A percentile compares a stretch with the other conserved stretches of the same genome.
Evolutionary conservation across 2,888 invertebrate genomes (phyloP).

Genomic region (Spisula solida): DNA sequence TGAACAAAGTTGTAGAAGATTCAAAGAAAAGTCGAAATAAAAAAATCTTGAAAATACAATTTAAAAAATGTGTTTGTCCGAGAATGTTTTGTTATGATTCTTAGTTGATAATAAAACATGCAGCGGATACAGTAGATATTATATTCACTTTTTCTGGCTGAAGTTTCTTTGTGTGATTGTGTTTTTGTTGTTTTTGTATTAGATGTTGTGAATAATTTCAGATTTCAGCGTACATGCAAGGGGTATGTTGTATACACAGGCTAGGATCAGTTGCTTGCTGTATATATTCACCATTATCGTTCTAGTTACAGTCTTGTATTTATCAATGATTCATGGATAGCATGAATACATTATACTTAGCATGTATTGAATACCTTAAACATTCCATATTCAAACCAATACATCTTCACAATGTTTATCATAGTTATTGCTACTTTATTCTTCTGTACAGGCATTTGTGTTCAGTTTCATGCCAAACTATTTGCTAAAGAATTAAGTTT

Average conservation of each 20-base stretch:
- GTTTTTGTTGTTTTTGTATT: slow-evolving; percentile 12
- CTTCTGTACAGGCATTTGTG: too few species aligned
- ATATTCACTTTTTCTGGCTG: not conserved
- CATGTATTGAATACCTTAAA: not conserved
- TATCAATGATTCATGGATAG: not conserved
- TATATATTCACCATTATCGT: not conserved
- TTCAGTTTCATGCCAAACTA: too few species aligned
- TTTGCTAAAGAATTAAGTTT: too few species aligned
- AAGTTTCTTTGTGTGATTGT: not conserved
- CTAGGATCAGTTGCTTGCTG: slow-evolving; percentile 4
- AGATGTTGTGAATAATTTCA: slow-evolving; percentile 60
- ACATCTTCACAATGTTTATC: not conserved
- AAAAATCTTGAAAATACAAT: too few species aligned
- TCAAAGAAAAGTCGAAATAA: too few species aligned
- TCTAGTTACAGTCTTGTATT: not conserved
- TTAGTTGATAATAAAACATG: too few species aligned
- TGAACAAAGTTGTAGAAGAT: too few species aligned
- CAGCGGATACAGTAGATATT: too few species aligned
- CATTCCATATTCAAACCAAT: not conserved
- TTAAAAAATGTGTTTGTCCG: too few species aligned
- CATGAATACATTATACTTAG: too few species aligned
- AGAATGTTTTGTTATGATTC: too few species aligned
- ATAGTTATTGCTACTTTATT: too few species aligned
- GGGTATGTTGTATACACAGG: slow-evolving; percentile 70
- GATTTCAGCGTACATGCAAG: slow-evolving; percentile 73